These are phyloP conservation scores for Poeciliopsis occidentalis DNA, from an alignment of 2,113 vertebrate genomes.

Conservation along the genomic window DNA sequence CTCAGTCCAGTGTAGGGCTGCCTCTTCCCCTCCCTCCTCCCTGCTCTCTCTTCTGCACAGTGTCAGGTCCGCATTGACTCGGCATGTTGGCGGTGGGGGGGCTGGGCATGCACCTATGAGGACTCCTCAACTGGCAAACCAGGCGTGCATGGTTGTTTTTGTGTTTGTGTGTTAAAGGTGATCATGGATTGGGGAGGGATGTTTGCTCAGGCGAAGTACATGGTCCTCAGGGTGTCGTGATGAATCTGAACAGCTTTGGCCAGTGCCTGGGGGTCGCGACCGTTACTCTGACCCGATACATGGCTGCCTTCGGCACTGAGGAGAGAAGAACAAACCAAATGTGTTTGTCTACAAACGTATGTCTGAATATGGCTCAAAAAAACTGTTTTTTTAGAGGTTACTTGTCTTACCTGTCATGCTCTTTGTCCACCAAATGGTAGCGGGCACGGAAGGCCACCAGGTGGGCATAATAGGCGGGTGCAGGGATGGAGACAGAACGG, in stretches of 20 bases:
- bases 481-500: constrained; percentile 97
- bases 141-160: constrained; percentile 49
- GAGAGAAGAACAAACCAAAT: constrained; percentile 2
- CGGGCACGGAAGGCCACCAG: constrained; percentile 98
- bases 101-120: constrained; percentile 80
- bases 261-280: constrained; percentile 96
- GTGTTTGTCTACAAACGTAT: not conserved
- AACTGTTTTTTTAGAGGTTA: rapidly evolving
- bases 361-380: not conserved
- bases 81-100: constrained; percentile 61
- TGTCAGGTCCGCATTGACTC: constrained; percentile 84
- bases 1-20: constrained; percentile 75
- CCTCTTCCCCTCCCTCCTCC: constrained; percentile 63
- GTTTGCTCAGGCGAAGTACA: constrained; percentile 98
- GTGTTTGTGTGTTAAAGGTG: constrained; percentile 69
- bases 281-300: constrained; percentile 99
- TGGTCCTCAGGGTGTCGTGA: constrained; percentile 99
- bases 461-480: constrained; percentile 98
- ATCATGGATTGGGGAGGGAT: constrained; percentile 33
- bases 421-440: constrained; percentile 99
- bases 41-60: constrained; percentile 84
- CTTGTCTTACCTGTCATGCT: constrained; percentile 93
- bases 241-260: constrained; percentile 99
- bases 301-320: constrained; percentile 98
- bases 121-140: constrained; percentile 79